These are phyloP conservation scores for Acyrthosiphon pisum DNA, from an alignment of 1,140 invertebrate genomes.

Conservation along the genomic window DNA sequence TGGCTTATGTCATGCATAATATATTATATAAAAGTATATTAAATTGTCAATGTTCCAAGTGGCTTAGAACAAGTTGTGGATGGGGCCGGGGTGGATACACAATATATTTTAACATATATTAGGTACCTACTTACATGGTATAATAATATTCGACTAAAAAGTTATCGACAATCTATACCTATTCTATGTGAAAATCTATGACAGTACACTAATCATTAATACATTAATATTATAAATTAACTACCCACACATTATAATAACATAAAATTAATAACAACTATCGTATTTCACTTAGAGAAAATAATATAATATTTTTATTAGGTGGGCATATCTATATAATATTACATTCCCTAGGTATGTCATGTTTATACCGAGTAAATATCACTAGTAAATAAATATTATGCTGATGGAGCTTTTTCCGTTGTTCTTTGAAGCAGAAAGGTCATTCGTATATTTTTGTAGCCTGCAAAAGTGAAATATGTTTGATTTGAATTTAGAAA, in stretches of 20 bases:
- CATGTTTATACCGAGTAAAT: neutral
- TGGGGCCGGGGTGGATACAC: neutral
- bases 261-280: neutral
- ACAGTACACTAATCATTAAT: neutral
- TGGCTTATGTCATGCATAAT: neutral
- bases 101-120: neutral
- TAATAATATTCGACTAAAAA: neutral
- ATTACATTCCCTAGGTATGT: neutral
- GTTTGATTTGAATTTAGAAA: neutral
- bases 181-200: neutral
- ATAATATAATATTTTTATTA: neutral
- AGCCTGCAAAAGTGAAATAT: neutral
- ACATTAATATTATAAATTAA: neutral
- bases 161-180: neutral
- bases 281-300: neutral
- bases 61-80: neutral
- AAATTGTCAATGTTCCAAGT: neutral
- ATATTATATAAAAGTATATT: neutral
- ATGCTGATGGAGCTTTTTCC: neutral
- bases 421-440: neutral
- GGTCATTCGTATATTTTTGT: too few species aligned
- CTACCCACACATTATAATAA: neutral
- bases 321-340: neutral
- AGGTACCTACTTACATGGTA: neutral
- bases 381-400: neutral